These are phyloP conservation scores for Mayetiola destructor DNA, from an alignment of 2,888 invertebrate species.

Conservation along the genomic window DNA sequence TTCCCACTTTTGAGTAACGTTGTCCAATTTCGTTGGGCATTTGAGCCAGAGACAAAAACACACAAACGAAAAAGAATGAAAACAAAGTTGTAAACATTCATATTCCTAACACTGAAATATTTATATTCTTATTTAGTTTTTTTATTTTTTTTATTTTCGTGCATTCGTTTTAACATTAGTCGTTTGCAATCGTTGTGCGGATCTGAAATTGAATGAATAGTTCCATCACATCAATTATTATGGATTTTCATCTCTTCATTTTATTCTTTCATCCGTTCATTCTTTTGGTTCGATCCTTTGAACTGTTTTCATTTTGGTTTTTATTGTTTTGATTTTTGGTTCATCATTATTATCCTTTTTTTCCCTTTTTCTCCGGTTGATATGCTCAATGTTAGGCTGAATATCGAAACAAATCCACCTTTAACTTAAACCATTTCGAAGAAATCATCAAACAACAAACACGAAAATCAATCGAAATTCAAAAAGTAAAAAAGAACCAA, in stretches of 20 bases:
- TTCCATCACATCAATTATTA: background rate
- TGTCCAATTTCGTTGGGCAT: too few relatives aligned
- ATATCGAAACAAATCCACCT: background rate
- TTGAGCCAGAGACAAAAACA: too few relatives aligned
- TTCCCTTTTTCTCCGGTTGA: background rate
- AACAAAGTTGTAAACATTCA: background rate
- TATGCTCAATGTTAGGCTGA: background rate
- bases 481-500: background rate
- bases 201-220: too few relatives aligned
- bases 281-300: too few relatives aligned
- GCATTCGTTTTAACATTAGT: too few relatives aligned
- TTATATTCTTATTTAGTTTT: background rate
- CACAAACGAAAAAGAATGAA: background rate
- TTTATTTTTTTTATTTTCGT: background rate
- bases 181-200: too few relatives aligned
- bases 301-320: too few relatives aligned
- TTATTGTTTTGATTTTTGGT: too few relatives aligned
- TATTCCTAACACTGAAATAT: too few relatives aligned
- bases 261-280: too few relatives aligned
- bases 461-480: background rate
- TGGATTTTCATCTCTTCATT: background rate
- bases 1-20: too few relatives aligned
- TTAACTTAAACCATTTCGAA: background rate
- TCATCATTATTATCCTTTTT: background rate
- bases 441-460: background rate